These are phyloP conservation scores for Raphicerus campestris DNA, from an alignment of 2,113 vertebrate species.

Conservation along the genomic window DNA sequence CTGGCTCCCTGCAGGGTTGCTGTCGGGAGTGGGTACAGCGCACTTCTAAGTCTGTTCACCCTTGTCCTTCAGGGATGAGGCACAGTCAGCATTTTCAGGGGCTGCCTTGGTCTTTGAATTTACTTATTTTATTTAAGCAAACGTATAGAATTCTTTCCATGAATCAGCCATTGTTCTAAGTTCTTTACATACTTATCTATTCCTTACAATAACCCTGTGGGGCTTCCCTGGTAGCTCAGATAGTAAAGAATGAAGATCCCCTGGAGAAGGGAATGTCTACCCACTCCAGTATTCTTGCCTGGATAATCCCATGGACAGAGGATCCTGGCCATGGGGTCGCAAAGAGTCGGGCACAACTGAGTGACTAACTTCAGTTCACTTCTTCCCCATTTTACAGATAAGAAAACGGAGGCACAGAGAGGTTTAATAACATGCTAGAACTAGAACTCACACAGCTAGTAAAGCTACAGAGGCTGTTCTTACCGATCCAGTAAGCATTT, in stretches of 20 bases:
- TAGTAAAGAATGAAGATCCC: neutral
- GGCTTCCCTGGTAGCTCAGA: neutral
- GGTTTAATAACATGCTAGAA: neutral
- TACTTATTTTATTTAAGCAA: neutral
- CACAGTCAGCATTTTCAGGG: neutral
- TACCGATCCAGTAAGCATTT: neutral
- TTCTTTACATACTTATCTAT: neutral
- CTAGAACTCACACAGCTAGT: neutral
- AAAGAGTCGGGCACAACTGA: neutral
- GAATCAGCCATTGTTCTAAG: neutral
- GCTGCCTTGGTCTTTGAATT: neutral
- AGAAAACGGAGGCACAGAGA: neutral
- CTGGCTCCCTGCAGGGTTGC: too few relatives aligned
- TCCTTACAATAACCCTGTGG: neutral
- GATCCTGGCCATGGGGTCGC: neutral
- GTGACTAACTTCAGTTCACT: neutral
- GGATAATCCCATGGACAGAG: neutral
- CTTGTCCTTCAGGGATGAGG: neutral
- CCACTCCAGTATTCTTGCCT: neutral
- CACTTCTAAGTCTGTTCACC: neutral
- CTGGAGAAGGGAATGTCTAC: neutral
- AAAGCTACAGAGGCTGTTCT: neutral
- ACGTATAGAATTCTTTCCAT: neutral
- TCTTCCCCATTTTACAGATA: neutral
- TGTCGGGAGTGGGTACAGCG: rapidly evolving